Base-by-base conservation (phyloP, 2,888 invertebrate species). In the Cacoxenus indagator region DNA sequence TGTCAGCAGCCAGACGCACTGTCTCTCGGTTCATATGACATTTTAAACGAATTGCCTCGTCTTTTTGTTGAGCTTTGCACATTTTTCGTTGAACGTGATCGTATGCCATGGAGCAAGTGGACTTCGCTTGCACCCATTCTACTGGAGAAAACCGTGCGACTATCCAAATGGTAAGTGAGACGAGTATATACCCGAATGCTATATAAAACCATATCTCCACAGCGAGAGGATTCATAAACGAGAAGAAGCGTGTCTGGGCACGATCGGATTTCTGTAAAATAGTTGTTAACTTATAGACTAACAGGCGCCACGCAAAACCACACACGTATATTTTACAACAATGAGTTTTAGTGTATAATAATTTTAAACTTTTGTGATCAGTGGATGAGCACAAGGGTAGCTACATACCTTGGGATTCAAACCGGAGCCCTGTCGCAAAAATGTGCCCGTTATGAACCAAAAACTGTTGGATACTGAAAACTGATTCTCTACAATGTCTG, bases 391-490 rank as follows among this genome's bases (percentile, higher is more conserved):
- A 46, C 57, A 14, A 62, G 1, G 4, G 11, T 62, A 37, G 19
- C 8, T 9, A 74, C 76, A 85, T 91, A 93, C 94, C 93, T 92
- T 96, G 61, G 96, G 96, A 88, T 94, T 95, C 75, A 94, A 90
- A 78, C 93, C 94, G 75, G 93, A 94, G 85, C 95, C 95, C 89
- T 95, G 95, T 73, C 95, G 92, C 84, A 96, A 92, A 86, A 96
- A 93, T 43, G 95, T 95, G 55, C 96, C 96, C 14, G 95, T 95
- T 86, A 95, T 95, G 89, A 96, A 96, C 96, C 96, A 96, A 89
- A 96, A 94, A 84, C 91, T 94, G 90, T 96, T 98, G 82, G 97
- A 95, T 67, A 99, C 93, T 75, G 95, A 96, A 91, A 99, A 99
- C 90, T 98, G 97, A 88, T 98, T 98, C 85, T 97, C 96, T 75